Conservation (phyloP, 2,113 vertebrate species). For the Odontesthes bonariensis region DNA sequence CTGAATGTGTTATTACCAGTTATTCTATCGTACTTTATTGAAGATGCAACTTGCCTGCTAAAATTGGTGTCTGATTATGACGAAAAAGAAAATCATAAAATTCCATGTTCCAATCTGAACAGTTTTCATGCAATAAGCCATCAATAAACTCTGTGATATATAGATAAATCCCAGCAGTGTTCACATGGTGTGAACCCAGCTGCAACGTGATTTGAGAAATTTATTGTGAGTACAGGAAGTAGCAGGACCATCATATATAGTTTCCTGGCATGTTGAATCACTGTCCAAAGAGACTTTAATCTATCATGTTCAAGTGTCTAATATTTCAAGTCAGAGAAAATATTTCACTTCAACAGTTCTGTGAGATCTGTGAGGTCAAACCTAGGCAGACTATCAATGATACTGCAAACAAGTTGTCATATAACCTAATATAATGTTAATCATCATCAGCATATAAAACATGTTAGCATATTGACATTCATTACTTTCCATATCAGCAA, state of each 20-base stretch:
- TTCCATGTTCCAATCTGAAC: no score
- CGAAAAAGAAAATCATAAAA: no score
- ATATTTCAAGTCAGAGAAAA: not conserved
- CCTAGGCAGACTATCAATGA: no score
- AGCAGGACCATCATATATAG: not conserved
- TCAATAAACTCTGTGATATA: not conserved
- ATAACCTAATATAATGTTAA: no score
- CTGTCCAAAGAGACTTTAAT: constrained; percentile 4
- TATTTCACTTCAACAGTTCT: constrained; percentile 7
- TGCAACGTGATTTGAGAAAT: constrained; percentile 12
- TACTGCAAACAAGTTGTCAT: no score
- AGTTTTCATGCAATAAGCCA: no score
- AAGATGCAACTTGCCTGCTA: no score
- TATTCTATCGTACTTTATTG: no score
- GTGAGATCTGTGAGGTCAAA: no score
- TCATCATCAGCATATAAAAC: no score
- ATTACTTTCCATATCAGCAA: not conserved
- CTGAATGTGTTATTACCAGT: no score
- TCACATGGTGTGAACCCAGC: not conserved
- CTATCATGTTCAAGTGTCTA: not conserved
- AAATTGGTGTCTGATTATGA: no score
- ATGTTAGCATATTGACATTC: not conserved
- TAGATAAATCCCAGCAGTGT: not conserved
- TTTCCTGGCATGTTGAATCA: not conserved
- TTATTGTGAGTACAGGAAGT: constrained; percentile 9